Evolutionary conservation across 2,888 invertebrate species (phyloP).

Genomic region (Dione juno): DNA sequence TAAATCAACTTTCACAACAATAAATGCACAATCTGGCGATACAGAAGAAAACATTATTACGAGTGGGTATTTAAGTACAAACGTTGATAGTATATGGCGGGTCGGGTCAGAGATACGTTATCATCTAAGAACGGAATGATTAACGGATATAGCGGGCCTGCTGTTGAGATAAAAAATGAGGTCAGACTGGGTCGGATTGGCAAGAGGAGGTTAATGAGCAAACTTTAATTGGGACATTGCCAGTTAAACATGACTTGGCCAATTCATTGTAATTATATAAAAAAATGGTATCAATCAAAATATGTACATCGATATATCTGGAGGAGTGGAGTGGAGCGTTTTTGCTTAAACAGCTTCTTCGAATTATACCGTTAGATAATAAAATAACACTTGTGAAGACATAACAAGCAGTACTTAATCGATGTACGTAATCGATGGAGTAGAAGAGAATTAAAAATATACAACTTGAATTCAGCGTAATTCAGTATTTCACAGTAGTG

Average conservation of each 20-base stretch:
- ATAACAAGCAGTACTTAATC: too few species aligned
- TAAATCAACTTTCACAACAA: conserved; percentile 38
- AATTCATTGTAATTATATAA: too few species aligned
- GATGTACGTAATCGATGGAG: too few species aligned
- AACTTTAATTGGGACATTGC: conserved; percentile 30
- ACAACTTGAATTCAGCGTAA: too few species aligned
- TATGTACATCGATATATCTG: too few species aligned
- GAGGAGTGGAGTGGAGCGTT: too few species aligned
- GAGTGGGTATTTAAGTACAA: conserved; percentile 32
- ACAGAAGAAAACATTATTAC: conserved; percentile 35
- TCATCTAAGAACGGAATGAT: conserved; percentile 22
- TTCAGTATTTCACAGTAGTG: too few species aligned
- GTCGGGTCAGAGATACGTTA: conserved; percentile 29
- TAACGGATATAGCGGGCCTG: conserved; percentile 27
- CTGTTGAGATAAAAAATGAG: conserved; percentile 34
- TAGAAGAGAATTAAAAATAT: too few species aligned
- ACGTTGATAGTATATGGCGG: conserved; percentile 32
- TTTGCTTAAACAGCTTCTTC: too few species aligned
- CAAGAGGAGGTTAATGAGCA: conserved; percentile 33
- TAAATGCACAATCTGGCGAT: conserved; percentile 26
- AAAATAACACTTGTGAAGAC: too few species aligned
- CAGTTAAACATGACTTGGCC: not conserved
- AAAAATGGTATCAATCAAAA: too few species aligned
- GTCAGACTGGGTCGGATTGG: conserved; percentile 31
- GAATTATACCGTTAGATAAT: too few species aligned